Conservation (phyloP, 37 sponge, comb jelly and placozoan genomes). For the Oscarella lobularis region DNA sequence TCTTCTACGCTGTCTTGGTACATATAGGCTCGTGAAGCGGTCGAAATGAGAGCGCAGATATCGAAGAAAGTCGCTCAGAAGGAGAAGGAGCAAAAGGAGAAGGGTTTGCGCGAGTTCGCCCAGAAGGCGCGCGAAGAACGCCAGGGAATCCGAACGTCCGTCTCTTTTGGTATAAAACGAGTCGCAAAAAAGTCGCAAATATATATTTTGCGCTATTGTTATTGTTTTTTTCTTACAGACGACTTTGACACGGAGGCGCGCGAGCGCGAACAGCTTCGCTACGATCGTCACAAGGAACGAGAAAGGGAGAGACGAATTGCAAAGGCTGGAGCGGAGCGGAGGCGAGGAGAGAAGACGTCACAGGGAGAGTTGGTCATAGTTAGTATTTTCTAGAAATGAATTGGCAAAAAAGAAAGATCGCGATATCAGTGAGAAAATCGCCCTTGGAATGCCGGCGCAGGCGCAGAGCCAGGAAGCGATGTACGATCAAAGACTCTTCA, state of each 20-base stretch:
- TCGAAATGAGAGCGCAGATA: conserved; percentile 63
- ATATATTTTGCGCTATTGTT: too few relatives aligned
- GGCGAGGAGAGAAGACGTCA: too few relatives aligned
- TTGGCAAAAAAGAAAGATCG: conserved; percentile 69
- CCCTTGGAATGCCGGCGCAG: conserved; percentile 74
- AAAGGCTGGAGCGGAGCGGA: conserved; percentile 33
- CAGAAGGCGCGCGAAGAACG: conserved; percentile 85
- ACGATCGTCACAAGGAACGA: conserved; percentile 96
- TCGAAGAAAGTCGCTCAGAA: conserved; percentile 84
- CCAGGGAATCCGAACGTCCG: conserved; percentile 43
- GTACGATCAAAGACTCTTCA: conserved; percentile 95
- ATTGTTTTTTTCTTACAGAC: neutral
- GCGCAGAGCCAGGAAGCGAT: conserved; percentile 45
- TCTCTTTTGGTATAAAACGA: neutral
- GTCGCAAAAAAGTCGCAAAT: too few relatives aligned
- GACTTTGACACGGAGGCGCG: conserved; percentile 14
- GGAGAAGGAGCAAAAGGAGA: conserved; percentile 76
- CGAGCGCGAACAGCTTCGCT: conserved; percentile 82
- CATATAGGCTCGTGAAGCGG: conserved; percentile 78
- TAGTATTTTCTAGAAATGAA: conserved; percentile 30
- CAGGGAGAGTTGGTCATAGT: too few relatives aligned
- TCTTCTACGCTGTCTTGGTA: neutral
- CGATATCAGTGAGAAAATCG: conserved; percentile 90
- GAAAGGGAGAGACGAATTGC: conserved; percentile 85
- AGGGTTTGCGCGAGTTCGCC: conserved; percentile 67